These are phyloP conservation scores for Troides aeacus DNA, from an alignment of 2,888 invertebrate genomes.

Conservation along the genomic window DNA sequence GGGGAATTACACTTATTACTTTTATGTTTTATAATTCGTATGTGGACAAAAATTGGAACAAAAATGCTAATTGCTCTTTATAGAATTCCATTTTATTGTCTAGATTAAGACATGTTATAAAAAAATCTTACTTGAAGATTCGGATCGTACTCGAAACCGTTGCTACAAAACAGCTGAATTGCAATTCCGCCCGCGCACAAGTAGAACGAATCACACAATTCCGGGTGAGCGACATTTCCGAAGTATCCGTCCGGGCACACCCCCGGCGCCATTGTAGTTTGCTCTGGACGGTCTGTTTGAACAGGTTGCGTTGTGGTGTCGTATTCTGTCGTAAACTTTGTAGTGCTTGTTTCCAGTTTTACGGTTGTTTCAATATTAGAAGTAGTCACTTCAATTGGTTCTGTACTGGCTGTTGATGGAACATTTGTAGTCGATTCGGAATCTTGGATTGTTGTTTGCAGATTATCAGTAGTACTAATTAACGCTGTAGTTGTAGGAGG, in stretches of 20 bases:
- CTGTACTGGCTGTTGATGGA: neutral
- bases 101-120: too few relatives aligned
- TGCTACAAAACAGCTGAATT: constrained; percentile 32
- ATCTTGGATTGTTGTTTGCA: constrained; percentile 1
- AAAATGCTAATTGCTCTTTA: too few relatives aligned
- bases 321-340: neutral
- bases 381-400: constrained; percentile 7
- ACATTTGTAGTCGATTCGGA: constrained; percentile 8
- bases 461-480: constrained; percentile 6
- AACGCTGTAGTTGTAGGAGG: neutral
- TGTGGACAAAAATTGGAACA: too few relatives aligned
- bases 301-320: constrained; percentile 15
- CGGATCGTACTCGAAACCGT: constrained; percentile 31
- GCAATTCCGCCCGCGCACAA: constrained; percentile 30
- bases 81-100: too few relatives aligned
- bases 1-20: too few relatives aligned
- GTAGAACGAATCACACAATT: constrained; percentile 31
- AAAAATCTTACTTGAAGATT: constrained; percentile 12
- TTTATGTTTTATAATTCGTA: too few relatives aligned
- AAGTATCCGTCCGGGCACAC: constrained; percentile 34
- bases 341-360: neutral
- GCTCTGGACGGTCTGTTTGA: constrained; percentile 4
- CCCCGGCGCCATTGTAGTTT: constrained; percentile 1
- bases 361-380: constrained; percentile 7
- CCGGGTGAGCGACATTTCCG: constrained; percentile 32